Evolutionary conservation across 2,888 invertebrate species (phyloP), one percentile per base, ranked within the genome.

Genomic region (Panzeria rudis): DNA sequence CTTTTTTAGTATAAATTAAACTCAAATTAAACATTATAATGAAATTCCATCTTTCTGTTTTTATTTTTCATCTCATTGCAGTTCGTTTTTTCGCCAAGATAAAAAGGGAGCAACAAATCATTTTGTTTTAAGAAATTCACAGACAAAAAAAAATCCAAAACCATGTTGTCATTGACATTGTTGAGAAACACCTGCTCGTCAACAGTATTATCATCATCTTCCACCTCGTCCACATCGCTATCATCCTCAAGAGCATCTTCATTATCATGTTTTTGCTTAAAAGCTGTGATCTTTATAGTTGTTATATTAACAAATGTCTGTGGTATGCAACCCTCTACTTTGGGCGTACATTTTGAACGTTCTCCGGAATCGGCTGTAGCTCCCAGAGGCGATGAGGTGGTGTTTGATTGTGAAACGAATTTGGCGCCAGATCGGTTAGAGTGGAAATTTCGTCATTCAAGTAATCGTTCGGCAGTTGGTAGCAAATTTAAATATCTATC

Each of bases 391-490:
- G 97, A 97, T 90, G 95, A 96, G 87, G 97, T 97, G 35, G 94
- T 95, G 47, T 96, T 98, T 89, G 96, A 96, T 89, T 98, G 97
- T 90, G 95, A 96, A 88, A 94, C 97, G 87, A 96, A 96, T 90
- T 95, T 97, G 7, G 94, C 94, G 0, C 96, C 97, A 0, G 97
- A 97, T 88, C 94, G 94, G 86, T 94, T 97, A 87, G 94, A 95
- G 73, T 97, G 97, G 97, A 94, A 96, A 84, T 96, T 96, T 93
- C 95, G 95, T 86, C 94, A 94, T 0, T 90, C 92, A 23, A 92
- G 91, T 84, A 93, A 92, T 32, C 87, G 88, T 15, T 81, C 87
- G 11, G 86, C 87, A 15, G 84, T 87, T 77, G 88, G 76, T 82
- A 90, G 87, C 90, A 89, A 89, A 86, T 90, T 82, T 88, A 91